Percentiles rank a stretch among this genome's conserved stretches.
These are phyloP conservation scores for Phragmatobia fuliginosa DNA, from an alignment of 2,888 invertebrate species.

Conservation along the genomic window DNA sequence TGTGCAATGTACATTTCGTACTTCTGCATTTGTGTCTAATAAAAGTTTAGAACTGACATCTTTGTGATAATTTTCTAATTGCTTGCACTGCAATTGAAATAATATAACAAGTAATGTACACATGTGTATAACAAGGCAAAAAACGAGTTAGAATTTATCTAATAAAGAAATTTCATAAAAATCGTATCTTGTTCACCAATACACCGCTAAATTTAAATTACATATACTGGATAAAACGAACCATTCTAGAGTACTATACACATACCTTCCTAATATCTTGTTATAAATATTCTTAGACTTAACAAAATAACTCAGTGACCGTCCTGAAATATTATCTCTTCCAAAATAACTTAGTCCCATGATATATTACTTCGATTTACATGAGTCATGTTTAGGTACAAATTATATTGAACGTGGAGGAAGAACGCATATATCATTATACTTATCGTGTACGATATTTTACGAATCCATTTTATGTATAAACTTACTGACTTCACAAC, in stretches of 20 bases:
- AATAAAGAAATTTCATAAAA: no score
- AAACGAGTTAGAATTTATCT: no score
- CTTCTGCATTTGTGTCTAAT: constrained; percentile 18
- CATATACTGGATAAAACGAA: not conserved
- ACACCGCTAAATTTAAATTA: no score
- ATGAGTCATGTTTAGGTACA: constrained; percentile 26
- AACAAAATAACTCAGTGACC: constrained; percentile 36
- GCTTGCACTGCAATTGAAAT: not conserved
- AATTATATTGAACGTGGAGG: constrained; percentile 23
- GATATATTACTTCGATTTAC: constrained; percentile 40
- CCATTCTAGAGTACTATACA: not conserved
- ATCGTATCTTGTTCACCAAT: no score
- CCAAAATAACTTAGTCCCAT: constrained; percentile 36
- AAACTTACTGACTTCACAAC: not conserved
- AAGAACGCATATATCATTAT: constrained; percentile 16
- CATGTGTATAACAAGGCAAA: no score
- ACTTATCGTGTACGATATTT: constrained; percentile 15
- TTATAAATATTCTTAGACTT: constrained; percentile 38
- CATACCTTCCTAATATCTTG: constrained; percentile 27
- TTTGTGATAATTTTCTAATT: not conserved
- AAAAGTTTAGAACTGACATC: constrained; percentile 39
- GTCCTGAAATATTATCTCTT: constrained; percentile 38
- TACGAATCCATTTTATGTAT: not conserved
- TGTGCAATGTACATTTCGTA: constrained; percentile 43
- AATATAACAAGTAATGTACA: no score